Base-by-base conservation (phyloP, 2,113 vertebrate genomes). In the Erinaceus europaeus region DNA sequence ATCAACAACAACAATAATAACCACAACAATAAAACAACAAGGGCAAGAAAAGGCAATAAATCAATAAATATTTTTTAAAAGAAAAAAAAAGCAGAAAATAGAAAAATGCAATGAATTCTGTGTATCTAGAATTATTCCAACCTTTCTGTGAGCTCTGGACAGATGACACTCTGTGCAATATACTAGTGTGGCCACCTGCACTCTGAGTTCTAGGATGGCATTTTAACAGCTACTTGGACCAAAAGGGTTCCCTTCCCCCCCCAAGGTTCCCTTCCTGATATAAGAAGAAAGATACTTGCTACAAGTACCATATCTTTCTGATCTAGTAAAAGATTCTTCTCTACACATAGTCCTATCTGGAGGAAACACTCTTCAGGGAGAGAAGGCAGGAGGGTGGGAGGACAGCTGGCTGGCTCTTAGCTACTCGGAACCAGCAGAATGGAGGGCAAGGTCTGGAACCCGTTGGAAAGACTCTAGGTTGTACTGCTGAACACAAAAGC, bases 321-420 rank as follows among this genome's bases (percentile, higher is more conserved):
- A n/a, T n/a, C n/a, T n/a, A n/a, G n/a, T n/a, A n/a, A n/a, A n/a
- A n/a, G n/a, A n/a, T 57, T n/a, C 18, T 52, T 34, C 36, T 18
- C 29, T 32, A 12, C 29, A 23, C 20, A n/a, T 21, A 6, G 18
- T 25, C 2, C 18, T 79, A 27, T 62, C 1, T 27, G 29, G 15
- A 62, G 6, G 0, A 23, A 23, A 72, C 65, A 32, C 5, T 53
- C 29, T 79, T 34, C 9, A 4, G 2, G 18, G 34, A 90, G 0
- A 25, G 4, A n/a, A 42, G 1, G 25, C 38, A 2, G 6, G 9
- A 1, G 14, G 18, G 2, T 52, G 2, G 2, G 14, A 48, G 61
- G 8, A 12, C n/a, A 1, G 1, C 3, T 57, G 46, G 6, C 21
- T 61, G 61, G 5, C 21, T 36, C 1, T 0, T 4, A 64, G 34